Evolutionary conservation across 2,797 vertebrate species (phyloP).

Genomic region (Triplophysa yarkandensis): DNA sequence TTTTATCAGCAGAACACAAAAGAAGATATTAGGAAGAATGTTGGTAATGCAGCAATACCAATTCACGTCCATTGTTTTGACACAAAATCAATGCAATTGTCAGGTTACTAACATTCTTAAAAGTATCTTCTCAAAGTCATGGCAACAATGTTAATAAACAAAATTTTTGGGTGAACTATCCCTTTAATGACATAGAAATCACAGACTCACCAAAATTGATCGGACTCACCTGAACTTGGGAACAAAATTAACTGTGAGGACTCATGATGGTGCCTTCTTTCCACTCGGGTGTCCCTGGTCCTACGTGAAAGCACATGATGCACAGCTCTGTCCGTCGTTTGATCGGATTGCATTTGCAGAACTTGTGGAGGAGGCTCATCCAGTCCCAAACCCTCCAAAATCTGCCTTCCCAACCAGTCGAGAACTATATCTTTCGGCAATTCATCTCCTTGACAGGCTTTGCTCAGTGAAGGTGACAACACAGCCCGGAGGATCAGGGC

Average conservation of each 20-base stretch:
- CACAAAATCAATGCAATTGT: no score
- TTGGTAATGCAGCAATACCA: no score
- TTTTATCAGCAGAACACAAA: no score
- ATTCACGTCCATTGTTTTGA: no score
- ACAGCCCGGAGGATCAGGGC: constrained; percentile 57
- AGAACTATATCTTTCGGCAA: constrained; percentile 62
- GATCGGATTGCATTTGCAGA: neutral
- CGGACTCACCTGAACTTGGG: constrained; percentile 83
- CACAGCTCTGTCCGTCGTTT: constrained; percentile 11
- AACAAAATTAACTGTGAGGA: constrained; percentile 84
- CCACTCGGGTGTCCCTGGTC: constrained; percentile 32
- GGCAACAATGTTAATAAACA: no score
- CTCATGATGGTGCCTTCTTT: constrained; percentile 61
- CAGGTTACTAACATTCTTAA: no score
- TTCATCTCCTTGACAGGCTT: constrained; percentile 58
- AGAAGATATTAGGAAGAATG: no score
- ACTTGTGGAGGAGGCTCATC: constrained; percentile 60
- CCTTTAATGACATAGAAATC: no score
- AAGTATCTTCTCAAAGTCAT: no score
- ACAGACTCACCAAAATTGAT: no score
- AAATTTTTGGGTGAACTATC: no score
- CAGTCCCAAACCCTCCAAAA: constrained; percentile 70
- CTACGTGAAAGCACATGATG: constrained; percentile 31
- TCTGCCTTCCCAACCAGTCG: constrained; percentile 67
- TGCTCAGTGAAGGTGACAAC: constrained; percentile 53